phyloP scores from a whole-genome alignment of 2,113 vertebrate species.

The Dasypus novemcinctus region DNA sequence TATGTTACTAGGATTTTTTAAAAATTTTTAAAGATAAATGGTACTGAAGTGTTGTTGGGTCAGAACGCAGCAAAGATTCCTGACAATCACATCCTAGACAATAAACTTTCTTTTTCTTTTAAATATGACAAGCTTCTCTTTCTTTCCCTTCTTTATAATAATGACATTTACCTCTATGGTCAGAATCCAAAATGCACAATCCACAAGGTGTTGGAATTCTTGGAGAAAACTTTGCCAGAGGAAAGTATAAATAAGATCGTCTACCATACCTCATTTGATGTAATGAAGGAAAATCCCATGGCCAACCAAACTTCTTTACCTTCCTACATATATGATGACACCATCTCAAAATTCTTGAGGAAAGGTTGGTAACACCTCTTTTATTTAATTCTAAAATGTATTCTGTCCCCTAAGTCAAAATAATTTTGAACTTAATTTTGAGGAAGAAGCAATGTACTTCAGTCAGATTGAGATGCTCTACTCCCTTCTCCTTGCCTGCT shows the following conservation, averaged over 20 bases:
- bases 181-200: conserved; percentile 82
- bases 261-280: conserved; percentile 77
- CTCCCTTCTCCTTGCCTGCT: neutral
- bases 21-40: too few relatives aligned
- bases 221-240: conserved; percentile 73
- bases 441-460: neutral
- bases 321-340: conserved; percentile 64
- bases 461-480: neutral
- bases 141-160: neutral
- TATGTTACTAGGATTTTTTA: too few relatives aligned
- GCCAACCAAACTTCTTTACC: conserved; percentile 75
- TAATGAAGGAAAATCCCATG: conserved; percentile 83
- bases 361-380: conserved; percentile 73
- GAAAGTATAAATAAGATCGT: conserved; percentile 74
- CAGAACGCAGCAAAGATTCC: neutral
- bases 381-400: neutral
- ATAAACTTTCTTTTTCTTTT: neutral
- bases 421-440: neutral
- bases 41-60: neutral
- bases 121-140: neutral
- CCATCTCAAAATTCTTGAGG: conserved; percentile 81
- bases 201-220: conserved; percentile 75
- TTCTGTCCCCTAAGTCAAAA: neutral
- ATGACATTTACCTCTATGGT: neutral
- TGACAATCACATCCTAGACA: fast-evolving